Evolutionary conservation across 92 coral and sea anemone species (phyloP).

Genomic region (Actinernus sp.): DNA sequence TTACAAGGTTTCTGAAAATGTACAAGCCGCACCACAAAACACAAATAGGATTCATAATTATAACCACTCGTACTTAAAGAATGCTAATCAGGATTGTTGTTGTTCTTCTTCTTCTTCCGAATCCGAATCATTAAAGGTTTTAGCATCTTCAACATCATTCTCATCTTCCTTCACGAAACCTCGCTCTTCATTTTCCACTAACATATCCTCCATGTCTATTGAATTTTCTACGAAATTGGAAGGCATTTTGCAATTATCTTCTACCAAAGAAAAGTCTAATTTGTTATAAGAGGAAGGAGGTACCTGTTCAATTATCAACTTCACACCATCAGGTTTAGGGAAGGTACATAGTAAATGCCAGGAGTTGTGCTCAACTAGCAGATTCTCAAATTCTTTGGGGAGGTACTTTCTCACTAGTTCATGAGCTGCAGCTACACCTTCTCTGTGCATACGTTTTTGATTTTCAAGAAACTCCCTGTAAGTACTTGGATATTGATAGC

Average conservation of each 20-base stretch:
- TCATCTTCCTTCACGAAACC: too few species aligned
- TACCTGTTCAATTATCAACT: background rate
- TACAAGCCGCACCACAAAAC: too few species aligned
- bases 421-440: background rate
- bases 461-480: background rate
- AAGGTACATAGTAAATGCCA: background rate
- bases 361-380: background rate
- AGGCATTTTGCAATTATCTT: too few species aligned
- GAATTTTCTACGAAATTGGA: background rate
- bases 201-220: background rate
- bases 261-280: background rate
- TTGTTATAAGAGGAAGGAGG: background rate
- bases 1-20: too few species aligned
- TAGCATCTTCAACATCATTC: too few species aligned
- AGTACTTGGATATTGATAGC: background rate
- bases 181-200: background rate
- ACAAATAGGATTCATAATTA: too few species aligned
- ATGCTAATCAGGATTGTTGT: too few species aligned
- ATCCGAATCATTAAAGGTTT: too few species aligned
- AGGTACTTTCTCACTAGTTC: background rate
- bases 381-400: background rate
- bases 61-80: too few species aligned
- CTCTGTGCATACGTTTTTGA: conserved; percentile 1
- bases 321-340: background rate
- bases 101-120: too few species aligned